Evolutionary conservation across 2,113 vertebrate genomes (phyloP).

Genomic region (Nicator chloris): DNA sequence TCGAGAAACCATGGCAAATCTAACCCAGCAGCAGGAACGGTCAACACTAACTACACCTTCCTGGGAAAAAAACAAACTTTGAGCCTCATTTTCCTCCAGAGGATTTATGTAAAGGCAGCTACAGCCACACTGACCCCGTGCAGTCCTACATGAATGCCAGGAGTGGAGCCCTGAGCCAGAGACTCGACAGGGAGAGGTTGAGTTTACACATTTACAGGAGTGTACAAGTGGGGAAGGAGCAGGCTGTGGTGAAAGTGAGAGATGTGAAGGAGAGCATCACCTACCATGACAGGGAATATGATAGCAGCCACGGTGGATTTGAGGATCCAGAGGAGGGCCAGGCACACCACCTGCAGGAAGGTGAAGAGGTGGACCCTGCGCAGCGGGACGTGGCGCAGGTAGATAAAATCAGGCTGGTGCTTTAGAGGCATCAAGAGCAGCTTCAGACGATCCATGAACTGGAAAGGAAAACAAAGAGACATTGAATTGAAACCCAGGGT

Average conservation of each 20-base stretch:
- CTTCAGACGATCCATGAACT: conserved; percentile 98
- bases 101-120: neutral
- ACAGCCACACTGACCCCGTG: rapidly evolving
- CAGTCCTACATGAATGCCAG: neutral
- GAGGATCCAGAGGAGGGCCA: conserved; percentile 96
- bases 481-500: neutral
- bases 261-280: neutral
- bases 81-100: neutral
- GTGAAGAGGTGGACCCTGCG: conserved; percentile 97
- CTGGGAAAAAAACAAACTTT: conserved; percentile 5
- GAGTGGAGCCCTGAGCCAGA: neutral
- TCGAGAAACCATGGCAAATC: neutral
- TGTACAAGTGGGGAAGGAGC: rapidly evolving
- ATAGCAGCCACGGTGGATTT: conserved; percentile 99
- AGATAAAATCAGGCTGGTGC: conserved; percentile 96
- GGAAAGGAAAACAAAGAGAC: neutral
- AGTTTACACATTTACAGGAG: neutral
- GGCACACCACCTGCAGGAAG: conserved; percentile 90
- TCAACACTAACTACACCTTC: neutral
- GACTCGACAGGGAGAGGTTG: neutral
- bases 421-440: conserved; percentile 97
- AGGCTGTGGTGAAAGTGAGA: neutral
- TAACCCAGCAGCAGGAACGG: neutral
- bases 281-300: conserved; percentile 96
- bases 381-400: conserved; percentile 93